Percentiles rank a stretch among this genome's conserved stretches.
Evolutionary conservation across 1,140 invertebrate species (phyloP).

Genomic region (Helicoverpa zea): DNA sequence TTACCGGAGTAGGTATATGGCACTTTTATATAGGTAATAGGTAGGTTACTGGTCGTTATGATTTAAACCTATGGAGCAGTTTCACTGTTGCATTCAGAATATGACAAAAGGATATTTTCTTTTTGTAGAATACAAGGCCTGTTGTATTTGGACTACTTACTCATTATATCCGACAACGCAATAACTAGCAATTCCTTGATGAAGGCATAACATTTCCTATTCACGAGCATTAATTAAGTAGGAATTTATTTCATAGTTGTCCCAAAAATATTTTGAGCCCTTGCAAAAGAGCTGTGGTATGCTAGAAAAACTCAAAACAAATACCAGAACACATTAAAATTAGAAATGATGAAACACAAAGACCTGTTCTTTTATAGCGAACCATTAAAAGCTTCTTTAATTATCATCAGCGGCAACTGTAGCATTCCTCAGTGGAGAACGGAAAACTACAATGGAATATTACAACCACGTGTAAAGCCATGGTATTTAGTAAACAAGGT

Average conservation of each 20-base stretch:
- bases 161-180: no score
- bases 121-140: no score
- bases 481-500: no score
- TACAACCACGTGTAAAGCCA: no score
- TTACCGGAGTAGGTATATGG: no score
- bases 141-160: no score
- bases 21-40: no score
- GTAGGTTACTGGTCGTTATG: no score
- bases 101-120: no score
- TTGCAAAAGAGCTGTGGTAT: neutral
- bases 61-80: no score
- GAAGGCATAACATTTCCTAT: neutral
- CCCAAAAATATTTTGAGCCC: neutral
- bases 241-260: neutral
- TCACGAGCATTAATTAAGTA: neutral
- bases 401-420: constrained; percentile 4
- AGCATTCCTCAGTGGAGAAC: neutral
- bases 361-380: constrained; percentile 17
- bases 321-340: constrained; percentile 5
- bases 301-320: neutral
- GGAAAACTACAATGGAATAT: constrained; percentile 6
- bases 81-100: no score
- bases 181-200: no score
- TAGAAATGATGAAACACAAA: constrained; percentile 4
- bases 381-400: constrained; percentile 22